Base-by-base conservation (phyloP, 2,113 vertebrate species). In the Phocoena sinus region DNA sequence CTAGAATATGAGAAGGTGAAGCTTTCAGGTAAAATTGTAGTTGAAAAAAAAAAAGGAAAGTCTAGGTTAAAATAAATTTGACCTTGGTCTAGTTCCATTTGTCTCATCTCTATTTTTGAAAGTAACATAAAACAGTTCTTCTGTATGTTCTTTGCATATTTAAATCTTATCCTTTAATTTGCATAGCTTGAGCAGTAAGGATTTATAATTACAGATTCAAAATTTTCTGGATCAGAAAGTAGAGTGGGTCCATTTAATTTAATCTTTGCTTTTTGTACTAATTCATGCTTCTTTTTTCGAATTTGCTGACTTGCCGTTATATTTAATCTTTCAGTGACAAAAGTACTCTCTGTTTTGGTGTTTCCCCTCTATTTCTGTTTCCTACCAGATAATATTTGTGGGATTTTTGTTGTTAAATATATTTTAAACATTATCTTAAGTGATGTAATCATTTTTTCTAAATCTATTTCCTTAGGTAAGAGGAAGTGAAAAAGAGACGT, bases 341-440 rank as follows among this genome's bases (percentile, higher is more conserved):
- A 95, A 91, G 90, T 88, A 82, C 31, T 63, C 15, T 63, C 38
- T 58, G 12, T 70, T 93, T 53, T 91, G 11, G 91, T n/a, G 5
- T 95, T 87, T 96, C 56, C 33, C 11, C 62, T 92, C 47, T 86
- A 31, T 94, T 84, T 96, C 95, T 97, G 65, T 93, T 97, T 95
- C 60, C 89, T 82, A 50, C 44, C 33, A 95, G 96, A 95, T 97
- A 97, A 73, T 94, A 77, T 84, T 95, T 96, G 31, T 74, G 68
- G 56, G 7, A 18, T 3, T 96, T 93, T 68, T 77, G 60, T 83
- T 89, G 28, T 73, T 56, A 91, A 95, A 23, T 92, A 67, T 31
- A 85, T 84, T 96, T 93, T 65, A 91, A 93, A 20, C 15, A n/a
- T 87, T 65, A 28, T 31, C n/a, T 26, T 79, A 65, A 77, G 8